Conservation (phyloP, 2,888 invertebrate species). For the Nomada ruficornis region DNA sequence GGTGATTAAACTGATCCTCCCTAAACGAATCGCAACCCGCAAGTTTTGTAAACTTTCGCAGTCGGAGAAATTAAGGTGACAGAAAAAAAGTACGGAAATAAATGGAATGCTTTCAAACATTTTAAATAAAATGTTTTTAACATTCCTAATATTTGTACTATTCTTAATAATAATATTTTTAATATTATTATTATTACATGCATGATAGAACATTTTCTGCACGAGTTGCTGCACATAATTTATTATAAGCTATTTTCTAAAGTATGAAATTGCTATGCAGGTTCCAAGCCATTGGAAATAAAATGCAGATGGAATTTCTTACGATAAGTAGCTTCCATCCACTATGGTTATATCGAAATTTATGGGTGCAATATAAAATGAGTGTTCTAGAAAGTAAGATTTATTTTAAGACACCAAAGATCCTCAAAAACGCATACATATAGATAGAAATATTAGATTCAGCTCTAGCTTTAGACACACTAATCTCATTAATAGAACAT, state of each 20-base stretch:
- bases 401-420: not conserved
- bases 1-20: conserved; percentile 5
- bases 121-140: too few species aligned
- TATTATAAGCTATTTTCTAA: too few species aligned
- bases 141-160: too few species aligned
- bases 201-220: too few species aligned
- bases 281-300: not conserved
- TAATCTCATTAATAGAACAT: conserved; percentile 16
- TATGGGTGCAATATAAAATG: not conserved
- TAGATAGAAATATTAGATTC: not conserved
- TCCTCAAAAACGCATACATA: not conserved
- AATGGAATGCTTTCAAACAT: not conserved
- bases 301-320: not conserved
- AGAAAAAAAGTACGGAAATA: not conserved
- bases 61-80: not conserved
- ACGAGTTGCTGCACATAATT: too few species aligned
- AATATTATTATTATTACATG: too few species aligned
- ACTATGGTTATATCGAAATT: not conserved
- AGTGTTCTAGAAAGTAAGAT: too few species aligned
- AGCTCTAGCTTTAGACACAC: not conserved
- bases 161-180: too few species aligned
- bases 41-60: not conserved
- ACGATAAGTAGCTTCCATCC: conserved; percentile 1
- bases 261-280: not conserved
- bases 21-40: not conserved